A percentile compares a stretch with the other conserved stretches of the same genome.
Conservation (phyloP, 2,888 invertebrate genomes). For the Melanostoma scalare region DNA sequence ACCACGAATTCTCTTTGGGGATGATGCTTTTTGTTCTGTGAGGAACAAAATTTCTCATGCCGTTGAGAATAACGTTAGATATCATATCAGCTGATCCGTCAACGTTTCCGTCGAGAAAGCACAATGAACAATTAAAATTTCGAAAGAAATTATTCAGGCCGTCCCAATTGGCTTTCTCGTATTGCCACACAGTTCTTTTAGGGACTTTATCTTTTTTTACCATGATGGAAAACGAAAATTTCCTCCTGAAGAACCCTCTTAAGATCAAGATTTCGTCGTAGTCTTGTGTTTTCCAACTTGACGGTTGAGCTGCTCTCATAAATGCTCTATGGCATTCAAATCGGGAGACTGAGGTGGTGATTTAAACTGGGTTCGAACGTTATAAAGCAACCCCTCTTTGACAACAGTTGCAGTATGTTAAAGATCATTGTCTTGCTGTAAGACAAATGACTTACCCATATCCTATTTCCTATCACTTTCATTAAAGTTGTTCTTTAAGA, state of each 20-base stretch:
- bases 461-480: slow-evolving; percentile 4
- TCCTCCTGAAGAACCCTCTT: slow-evolving; percentile 21
- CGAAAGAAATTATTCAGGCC: too few relatives aligned
- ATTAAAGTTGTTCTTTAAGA: slow-evolving; percentile 5
- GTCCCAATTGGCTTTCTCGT: too few relatives aligned
- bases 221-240: too few relatives aligned
- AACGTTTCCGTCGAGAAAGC: too few relatives aligned
- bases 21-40: too few relatives aligned
- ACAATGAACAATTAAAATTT: too few relatives aligned
- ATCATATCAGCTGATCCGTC: too few relatives aligned
- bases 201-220: too few relatives aligned
- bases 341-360: neutral
- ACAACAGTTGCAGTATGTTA: slow-evolving; percentile 4
- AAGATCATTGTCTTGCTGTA: neutral
- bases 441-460: neutral
- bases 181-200: too few relatives aligned
- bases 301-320: neutral
- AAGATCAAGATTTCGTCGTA: slow-evolving; percentile 7
- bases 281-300: neutral
- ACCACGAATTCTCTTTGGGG: too few relatives aligned
- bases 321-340: neutral
- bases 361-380: neutral
- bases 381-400: neutral
- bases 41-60: too few relatives aligned
- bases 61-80: too few relatives aligned